A percentile compares a stretch with the other conserved stretches of the same genome.
Conservation (phyloP, 2,113 vertebrate species). For the Grammomys surdaster region DNA sequence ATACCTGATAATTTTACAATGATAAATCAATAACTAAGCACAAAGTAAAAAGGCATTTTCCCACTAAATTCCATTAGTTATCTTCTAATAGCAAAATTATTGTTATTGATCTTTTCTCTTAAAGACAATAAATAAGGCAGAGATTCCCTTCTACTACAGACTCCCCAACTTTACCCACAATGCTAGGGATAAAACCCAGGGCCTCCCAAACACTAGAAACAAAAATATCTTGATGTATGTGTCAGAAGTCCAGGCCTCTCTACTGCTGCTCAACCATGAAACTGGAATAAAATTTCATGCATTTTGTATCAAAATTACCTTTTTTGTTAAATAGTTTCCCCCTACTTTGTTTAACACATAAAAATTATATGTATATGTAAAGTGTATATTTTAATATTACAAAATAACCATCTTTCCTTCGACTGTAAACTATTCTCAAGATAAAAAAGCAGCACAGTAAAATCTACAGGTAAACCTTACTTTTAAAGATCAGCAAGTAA, state of each 20-base stretch:
- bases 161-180: not conserved
- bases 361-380: not conserved
- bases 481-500: constrained; percentile 33
- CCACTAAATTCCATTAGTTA: not conserved
- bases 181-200: not conserved
- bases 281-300: not conserved
- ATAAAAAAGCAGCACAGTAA: constrained; percentile 46
- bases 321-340: not conserved
- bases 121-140: not conserved
- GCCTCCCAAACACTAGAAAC: not conserved
- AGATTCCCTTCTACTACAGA: not conserved
- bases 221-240: not conserved
- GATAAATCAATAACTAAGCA: not conserved
- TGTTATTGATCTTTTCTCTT: not conserved
- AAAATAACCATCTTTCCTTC: constrained; percentile 45
- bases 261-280: not conserved
- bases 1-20: not conserved
- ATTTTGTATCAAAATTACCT: constrained; percentile 9
- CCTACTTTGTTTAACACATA: not conserved
- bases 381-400: not conserved
- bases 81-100: not conserved
- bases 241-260: not conserved
- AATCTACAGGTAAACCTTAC: not conserved
- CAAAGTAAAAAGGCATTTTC: not conserved
- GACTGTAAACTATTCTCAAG: constrained; percentile 8